These are phyloP conservation scores for Tautogolabrus adspersus DNA, from an alignment of 2,113 vertebrate genomes.

Conservation along the genomic window DNA sequence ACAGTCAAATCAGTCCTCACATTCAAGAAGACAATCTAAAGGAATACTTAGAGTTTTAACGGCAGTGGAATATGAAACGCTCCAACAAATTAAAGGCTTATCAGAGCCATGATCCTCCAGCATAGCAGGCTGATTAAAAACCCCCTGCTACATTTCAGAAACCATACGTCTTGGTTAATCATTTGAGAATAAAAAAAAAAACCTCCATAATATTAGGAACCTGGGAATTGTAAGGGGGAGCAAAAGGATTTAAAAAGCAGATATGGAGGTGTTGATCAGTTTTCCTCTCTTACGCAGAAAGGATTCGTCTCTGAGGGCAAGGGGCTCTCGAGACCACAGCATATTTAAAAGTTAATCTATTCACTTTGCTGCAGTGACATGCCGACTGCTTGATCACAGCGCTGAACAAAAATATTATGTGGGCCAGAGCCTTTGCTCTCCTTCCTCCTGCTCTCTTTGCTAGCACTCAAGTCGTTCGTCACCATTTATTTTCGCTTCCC, in stretches of 20 bases:
- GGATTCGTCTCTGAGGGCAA: slow-evolving; percentile 73
- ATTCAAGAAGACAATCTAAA: slow-evolving; percentile 67
- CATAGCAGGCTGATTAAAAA: slow-evolving; percentile 41
- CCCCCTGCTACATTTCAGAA: slow-evolving; percentile 26
- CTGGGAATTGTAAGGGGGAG: slow-evolving; percentile 52
- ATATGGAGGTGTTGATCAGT: slow-evolving; percentile 75
- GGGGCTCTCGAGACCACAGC: slow-evolving; percentile 74
- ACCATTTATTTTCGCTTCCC: slow-evolving; percentile 79
- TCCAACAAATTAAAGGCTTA: slow-evolving; percentile 63
- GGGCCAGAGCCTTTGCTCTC: slow-evolving; percentile 82
- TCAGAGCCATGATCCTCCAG: slow-evolving; percentile 41
- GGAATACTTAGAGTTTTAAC: slow-evolving; percentile 60
- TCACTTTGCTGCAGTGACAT: slow-evolving; percentile 85
- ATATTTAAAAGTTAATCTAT: slow-evolving; percentile 87
- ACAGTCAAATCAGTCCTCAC: slow-evolving; percentile 53
- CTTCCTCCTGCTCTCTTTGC: slow-evolving; percentile 69
- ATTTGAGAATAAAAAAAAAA: slow-evolving; percentile 7
- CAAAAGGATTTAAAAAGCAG: slow-evolving; percentile 47
- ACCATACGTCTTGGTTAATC: slow-evolving; percentile 58
- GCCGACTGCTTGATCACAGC: slow-evolving; percentile 82
- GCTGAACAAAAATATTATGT: slow-evolving; percentile 80
- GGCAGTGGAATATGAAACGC: slow-evolving; percentile 58
- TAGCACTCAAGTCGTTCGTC: slow-evolving; percentile 74
- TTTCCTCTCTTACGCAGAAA: slow-evolving; percentile 59
- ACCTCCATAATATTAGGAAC: slow-evolving; percentile 54